Evolutionary conservation across 2,888 invertebrate species (phyloP), one percentile per base, ranked within the genome.

Genomic region (Aspidapion aeneum): DNA sequence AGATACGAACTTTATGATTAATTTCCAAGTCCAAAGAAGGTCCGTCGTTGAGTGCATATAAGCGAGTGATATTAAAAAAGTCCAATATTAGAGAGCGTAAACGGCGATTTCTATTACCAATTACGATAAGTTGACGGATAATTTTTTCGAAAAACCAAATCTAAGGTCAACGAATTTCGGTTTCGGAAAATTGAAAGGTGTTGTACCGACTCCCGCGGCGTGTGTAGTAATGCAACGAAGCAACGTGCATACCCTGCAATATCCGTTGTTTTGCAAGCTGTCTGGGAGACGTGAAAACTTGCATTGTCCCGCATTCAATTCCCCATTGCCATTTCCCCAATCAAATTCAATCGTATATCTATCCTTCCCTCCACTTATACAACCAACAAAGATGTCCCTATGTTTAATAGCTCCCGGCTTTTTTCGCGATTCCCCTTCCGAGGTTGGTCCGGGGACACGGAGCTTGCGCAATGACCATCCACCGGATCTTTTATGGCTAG

Each of bases 191-290:
- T 64, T 64, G 35, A 63, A 66, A 64, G 69, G 69, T 72, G 70
- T 71, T 71, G 69, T 71, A 72, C 71, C 72, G 71, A 68, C 70
- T 71, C 70, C 69, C 73, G 72, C 72, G 71, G 71, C 69, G 74
- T 77, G 75, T 75, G 77, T 74, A 78, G 78, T 80, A 79, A 78
- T 79, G 78, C 79, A 78, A 77, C 79, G 78, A 77, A 79, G 79
- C 79, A 78, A 76, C 75, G 74, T 76, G 77, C 77, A 78, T n/a
- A n/a, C 75, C 74, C 74, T 72, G 74, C 75, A 75, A 74, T 76
- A 75, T 76, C 75, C 78, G 77, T 78, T 78, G 78, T 78, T 79
- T 79, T 78, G 79, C 79, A 77, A 76, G 75, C 76, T 74, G 77
- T 77, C 78, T 75, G 73, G 75, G 60, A 63, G 61, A 57, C 73